Base-by-base conservation (phyloP, 2,113 vertebrate genomes). In the Polyodon spathula region DNA sequence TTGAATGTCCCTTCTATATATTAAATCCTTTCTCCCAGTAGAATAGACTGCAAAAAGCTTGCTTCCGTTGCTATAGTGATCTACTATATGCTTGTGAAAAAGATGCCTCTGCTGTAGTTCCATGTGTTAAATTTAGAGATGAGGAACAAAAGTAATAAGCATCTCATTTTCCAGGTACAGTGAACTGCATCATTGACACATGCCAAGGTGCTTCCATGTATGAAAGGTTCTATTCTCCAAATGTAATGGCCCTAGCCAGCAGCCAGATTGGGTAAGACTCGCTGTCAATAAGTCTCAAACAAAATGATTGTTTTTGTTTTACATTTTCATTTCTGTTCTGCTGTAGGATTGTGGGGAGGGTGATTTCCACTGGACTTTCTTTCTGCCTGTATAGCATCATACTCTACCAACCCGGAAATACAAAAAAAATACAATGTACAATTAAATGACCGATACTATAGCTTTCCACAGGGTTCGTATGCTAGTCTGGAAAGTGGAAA, bases 181-280 rank as follows among this genome's bases (percentile, higher is more conserved):
- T 3, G 96, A 99, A 64, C 74, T 99, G 71, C 81, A 97, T 99
- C 73, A 98, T 99, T 57, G 96, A 99, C 68, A 99, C 96, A 41
- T 99, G 96, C 68, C 96, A 99, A 85, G 96, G 94, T 27, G 96
- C 94, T 44, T 99, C 96, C 69, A 98, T 99, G 96, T 99, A 99
- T 51, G 94, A 99, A 70, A 85, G 91, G 27, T 99, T 99, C 81
- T 99, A 99, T 78, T 98, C 96, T 7, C 95, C 95, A 5, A 98
- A 97, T 72, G 86, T 99, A 70, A 95, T 98, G 87, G 96, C 96
- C 40, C 74, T 99, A 71, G 95, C 95, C 61, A 98, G 95, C 79
- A 99, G 96, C 79, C 96, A 99, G 66, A 87, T 97, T 1, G 96
- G 96, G 73, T 95, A 99, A 71, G 96, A 99, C 79, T 99, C 95